Percentiles rank a stretch among this genome's conserved stretches.
Conservation (phyloP, 2,888 invertebrate species). For the Palloptera scutellata region DNA sequence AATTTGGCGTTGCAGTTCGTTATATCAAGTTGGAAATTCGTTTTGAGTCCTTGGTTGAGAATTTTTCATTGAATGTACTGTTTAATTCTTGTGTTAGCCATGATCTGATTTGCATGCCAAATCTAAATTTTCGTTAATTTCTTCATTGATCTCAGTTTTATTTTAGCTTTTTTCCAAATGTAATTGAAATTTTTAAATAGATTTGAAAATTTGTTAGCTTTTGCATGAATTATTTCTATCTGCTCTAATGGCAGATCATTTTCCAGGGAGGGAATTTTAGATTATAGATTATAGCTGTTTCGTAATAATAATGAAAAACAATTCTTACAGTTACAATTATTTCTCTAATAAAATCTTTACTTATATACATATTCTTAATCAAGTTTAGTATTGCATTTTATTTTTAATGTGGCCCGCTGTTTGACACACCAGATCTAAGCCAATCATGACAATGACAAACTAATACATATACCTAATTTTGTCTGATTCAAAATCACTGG, state of each 20-base stretch:
- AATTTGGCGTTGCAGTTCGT: slow-evolving; percentile 35
- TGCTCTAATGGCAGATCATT: slow-evolving; percentile 36
- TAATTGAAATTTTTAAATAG: slow-evolving; percentile 31
- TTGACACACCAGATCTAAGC: no score
- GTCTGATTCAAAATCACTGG: not conserved
- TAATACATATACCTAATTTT: no score
- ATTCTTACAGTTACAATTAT: no score
- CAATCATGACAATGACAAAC: no score
- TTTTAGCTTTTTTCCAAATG: slow-evolving; percentile 43
- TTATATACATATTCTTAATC: no score
- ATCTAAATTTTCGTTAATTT: slow-evolving; percentile 13
- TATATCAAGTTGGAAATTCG: slow-evolving; percentile 46
- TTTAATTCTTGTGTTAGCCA: slow-evolving; percentile 38
- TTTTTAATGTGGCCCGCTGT: no score
- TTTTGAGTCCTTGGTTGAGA: slow-evolving; percentile 41
- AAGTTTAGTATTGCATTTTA: no score
- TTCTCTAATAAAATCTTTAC: no score
- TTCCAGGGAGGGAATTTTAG: slow-evolving; percentile 35
- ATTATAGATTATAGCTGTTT: slow-evolving; percentile 45
- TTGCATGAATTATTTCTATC: slow-evolving; percentile 37
- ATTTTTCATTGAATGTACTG: slow-evolving; percentile 7
- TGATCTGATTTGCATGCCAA: slow-evolving; percentile 28
- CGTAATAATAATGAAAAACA: no score
- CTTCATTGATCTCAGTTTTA: not conserved
- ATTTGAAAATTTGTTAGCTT: slow-evolving; percentile 40